These are phyloP conservation scores for Cherax quadricarinatus DNA, from an alignment of 1,140 invertebrate species.

Conservation along the genomic window DNA sequence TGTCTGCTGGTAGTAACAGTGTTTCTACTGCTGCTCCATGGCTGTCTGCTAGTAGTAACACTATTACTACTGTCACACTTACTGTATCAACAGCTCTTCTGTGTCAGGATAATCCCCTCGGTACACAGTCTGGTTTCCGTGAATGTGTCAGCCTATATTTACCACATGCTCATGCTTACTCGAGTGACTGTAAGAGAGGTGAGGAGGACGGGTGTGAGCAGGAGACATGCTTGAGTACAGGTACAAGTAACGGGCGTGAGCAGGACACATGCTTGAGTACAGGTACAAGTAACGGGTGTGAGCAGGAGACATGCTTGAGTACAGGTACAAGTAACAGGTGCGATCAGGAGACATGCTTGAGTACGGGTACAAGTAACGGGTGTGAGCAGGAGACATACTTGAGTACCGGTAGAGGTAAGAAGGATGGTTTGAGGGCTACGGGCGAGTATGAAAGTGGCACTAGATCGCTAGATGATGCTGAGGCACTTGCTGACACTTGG, in stretches of 20 bases:
- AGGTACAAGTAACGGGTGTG: no score
- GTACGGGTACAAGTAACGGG: no score
- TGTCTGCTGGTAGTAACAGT: no score
- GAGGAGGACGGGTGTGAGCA: no score
- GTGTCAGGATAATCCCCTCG: neutral
- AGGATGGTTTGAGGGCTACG: neutral
- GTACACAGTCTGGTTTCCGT: no score
- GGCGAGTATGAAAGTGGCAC: neutral
- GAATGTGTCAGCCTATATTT: neutral
- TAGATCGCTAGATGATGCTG: neutral
- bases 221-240: no score
- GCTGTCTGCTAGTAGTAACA: no score
- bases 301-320: no score
- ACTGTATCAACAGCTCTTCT: neutral
- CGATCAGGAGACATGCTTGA: neutral
- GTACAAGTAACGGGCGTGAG: no score
- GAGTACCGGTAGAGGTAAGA: neutral
- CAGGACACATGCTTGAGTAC: no score
- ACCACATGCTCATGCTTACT: neutral
- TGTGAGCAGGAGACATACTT: neutral
- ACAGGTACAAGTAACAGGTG: no score
- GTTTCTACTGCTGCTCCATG: no score
- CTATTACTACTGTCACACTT: neutral
- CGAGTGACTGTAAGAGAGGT: neutral
- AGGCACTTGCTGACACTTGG: neutral